A percentile compares a stretch with the other conserved stretches of the same genome.
Evolutionary conservation across 2,888 invertebrate species (phyloP).

Genomic region (Apamea sordens): DNA sequence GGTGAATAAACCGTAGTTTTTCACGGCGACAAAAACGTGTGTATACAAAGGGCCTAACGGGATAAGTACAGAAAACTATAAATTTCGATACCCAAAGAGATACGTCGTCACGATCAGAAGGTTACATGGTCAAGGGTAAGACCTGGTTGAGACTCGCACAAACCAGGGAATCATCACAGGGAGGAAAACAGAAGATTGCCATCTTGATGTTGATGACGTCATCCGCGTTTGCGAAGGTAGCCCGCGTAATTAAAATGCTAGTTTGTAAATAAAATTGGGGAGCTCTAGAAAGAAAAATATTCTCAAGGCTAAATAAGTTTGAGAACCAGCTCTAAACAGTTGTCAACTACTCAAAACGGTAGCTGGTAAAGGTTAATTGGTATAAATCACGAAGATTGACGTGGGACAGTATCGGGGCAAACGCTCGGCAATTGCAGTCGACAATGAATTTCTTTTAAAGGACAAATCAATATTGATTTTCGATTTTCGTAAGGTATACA

Average conservation of each 20-base stretch:
- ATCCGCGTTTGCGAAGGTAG: background rate
- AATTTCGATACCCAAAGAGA: no score
- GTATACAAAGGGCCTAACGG: no score
- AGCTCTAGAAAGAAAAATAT: background rate
- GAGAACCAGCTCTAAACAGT: slow-evolving; percentile 10
- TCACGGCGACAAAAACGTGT: no score
- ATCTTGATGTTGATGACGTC: background rate
- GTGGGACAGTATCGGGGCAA: slow-evolving; percentile 41
- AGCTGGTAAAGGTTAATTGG: slow-evolving; percentile 63
- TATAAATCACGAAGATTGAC: slow-evolving; percentile 46
- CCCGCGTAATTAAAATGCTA: background rate
- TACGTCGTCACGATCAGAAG: background rate
- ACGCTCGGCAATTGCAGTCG: slow-evolving; percentile 18
- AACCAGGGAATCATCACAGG: background rate
- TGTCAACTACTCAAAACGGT: slow-evolving; percentile 30
- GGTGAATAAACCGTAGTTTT: no score
- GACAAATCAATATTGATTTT: slow-evolving; percentile 46
- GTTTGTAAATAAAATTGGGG: background rate
- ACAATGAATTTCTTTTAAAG: slow-evolving; percentile 31
- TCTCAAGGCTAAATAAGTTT: background rate
- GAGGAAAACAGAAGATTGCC: background rate
- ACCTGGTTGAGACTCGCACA: background rate
- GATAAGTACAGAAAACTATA: background rate
- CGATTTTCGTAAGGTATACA: slow-evolving; percentile 30
- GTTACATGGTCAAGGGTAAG: background rate